phyloP scores from a whole-genome alignment of 2,113 vertebrate species.

The Aldabrachelys gigantea region DNA sequence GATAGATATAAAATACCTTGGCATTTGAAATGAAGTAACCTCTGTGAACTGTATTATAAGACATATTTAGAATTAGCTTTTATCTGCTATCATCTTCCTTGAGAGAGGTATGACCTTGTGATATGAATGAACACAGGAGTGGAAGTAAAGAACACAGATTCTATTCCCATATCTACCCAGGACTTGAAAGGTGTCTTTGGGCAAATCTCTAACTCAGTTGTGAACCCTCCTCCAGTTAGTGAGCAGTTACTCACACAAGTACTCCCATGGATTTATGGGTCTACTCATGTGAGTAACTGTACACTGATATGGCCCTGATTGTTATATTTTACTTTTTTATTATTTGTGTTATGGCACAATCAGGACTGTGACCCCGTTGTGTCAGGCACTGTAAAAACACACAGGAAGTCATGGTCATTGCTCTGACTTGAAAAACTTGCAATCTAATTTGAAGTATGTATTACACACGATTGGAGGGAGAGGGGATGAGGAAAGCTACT shows the following conservation, averaged over 20 bases:
- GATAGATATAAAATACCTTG: background rate
- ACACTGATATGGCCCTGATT: background rate
- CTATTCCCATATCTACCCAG: background rate
- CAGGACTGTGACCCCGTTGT: too few relatives aligned
- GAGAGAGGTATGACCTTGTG: background rate
- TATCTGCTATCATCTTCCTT: background rate
- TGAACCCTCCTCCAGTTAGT: background rate
- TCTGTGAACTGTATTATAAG: background rate
- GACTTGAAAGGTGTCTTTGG: background rate
- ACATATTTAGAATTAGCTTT: background rate
- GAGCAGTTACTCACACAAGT: background rate
- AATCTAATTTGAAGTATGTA: background rate
- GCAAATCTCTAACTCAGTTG: background rate
- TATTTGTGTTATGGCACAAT: background rate
- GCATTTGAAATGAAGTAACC: background rate
- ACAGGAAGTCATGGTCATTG: too few relatives aligned
- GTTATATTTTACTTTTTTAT: accelerated
- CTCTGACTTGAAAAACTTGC: background rate
- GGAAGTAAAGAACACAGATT: background rate
- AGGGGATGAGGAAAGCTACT: background rate
- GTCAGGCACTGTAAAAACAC: too few relatives aligned
- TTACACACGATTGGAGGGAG: background rate
- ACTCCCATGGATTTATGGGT: background rate
- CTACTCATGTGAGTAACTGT: background rate
- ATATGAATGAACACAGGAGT: background rate